Evolutionary conservation across 2,113 vertebrate genomes (phyloP), one percentile per base, ranked within the genome.

Genomic region (Pimephales promelas): DNA sequence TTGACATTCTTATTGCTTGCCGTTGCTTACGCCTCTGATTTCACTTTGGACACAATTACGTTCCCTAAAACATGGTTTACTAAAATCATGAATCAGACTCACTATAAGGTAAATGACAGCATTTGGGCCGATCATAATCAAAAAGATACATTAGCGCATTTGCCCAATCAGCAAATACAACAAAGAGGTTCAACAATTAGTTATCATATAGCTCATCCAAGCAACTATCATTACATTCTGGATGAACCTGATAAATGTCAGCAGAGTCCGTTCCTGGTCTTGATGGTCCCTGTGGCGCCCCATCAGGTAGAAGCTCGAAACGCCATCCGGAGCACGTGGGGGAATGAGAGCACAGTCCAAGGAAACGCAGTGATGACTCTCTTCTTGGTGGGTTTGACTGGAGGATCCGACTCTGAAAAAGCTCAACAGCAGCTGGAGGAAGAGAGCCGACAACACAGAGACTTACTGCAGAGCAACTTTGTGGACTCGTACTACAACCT

Each of bases 381-480:
- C 28, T 95, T 95, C 87, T 49, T 95, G 45, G 6, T 92, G 0
- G 95, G 95, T 0, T 0, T 80, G 0, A 84, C 89, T 20, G 82
- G 84, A 0, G 49, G 0, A 3, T 82, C n/a, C 0, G 2, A 59
- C 1, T 61, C 20, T 3, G 2, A 0, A 28, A 26, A 84, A 54
- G 40, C 90, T 70, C 24, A 49, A 13, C 7, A 79, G 1, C 31
- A 74, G 68, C 45, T 95, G 43, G 7, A 1, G 0, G 85, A 91
- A 68, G 96, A 97, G 87, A 93, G 91, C 34, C 10, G 5, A 0
- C 64, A 61, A 3, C 78, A 95, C 87, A 45, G 47, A 0, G 96
- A 97, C n/a, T 47, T 97, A 1, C 84, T 97, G 18, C 95, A 95
- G 88, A 94, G 95, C 34, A 82, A 92, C 79, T 96, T 93, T 54